Evolutionary conservation across 2,113 vertebrate species (phyloP), one percentile per base, ranked within the genome.

Genomic region (Steatornis caripensis): DNA sequence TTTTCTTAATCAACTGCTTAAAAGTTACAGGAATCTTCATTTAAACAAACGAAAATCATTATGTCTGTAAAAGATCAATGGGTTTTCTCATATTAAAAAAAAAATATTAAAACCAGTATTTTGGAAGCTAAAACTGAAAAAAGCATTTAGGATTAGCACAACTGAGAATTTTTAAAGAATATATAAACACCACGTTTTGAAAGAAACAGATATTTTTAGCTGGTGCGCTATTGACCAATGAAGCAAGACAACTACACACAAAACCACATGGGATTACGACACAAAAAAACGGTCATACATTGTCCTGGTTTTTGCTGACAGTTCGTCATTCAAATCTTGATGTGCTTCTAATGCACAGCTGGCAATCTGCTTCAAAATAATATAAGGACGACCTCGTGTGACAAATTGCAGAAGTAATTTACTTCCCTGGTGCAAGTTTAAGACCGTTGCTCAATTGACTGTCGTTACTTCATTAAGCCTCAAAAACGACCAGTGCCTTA

Each of bases 111-210:
- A 95, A 87, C 2, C 62, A 93, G 64, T 45, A 84, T 90, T 90
- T 86, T 90, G 37, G 76, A 80, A 96, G 94, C 87, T 62, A 95
- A 94, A 96, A 15, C 65, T 87, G 87, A 92, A 87, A 85, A 93
- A 94, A 83, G 2, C 62, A 85, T 82, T 96, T 91, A 93, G 72
- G 41, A 96, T 96, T 93, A 96, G 76, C 87, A 79, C 78, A 96
- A 88, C 74, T 58, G 51, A 97, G 94, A 15, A 84, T 83, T 78
- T 90, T 90, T 32, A 66, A 97, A 72, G 76, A 94, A 94, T 87
- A 93, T 32, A 93, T 84, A 96, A 96, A 90, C 49, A 78, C 79
- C 80, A 82, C 92, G 91, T 96, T 96, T 96, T 90, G 96, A 96
- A 97, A 95, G 84, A 89, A 82, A 72, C 53, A 72, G 49, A 58